Evolutionary conservation across 1,140 invertebrate species (phyloP).

Genomic region (Conopomorpha cramerella): DNA sequence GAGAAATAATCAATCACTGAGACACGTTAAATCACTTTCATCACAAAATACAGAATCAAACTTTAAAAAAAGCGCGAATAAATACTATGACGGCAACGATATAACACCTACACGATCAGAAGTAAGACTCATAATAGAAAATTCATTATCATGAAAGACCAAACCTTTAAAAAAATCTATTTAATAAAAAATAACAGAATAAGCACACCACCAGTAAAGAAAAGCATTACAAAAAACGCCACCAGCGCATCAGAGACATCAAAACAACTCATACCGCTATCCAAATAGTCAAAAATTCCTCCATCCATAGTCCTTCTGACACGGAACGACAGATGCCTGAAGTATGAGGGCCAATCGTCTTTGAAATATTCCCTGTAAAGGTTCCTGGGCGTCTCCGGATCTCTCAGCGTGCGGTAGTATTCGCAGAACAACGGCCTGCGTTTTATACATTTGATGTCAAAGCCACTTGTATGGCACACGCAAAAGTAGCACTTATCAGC

Average conservation of each 20-base stretch:
- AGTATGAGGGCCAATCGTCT: conserved; percentile 34
- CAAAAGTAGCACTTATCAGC: conserved; percentile 27
- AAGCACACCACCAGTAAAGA: conserved; percentile 3
- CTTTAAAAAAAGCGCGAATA: too few relatives aligned
- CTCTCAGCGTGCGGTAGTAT: conserved; percentile 20
- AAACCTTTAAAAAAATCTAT: too few relatives aligned
- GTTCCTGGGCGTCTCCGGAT: conserved; percentile 11
- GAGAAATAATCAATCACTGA: too few relatives aligned
- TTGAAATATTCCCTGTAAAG: conserved; percentile 19
- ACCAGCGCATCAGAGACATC: conserved; percentile 3
- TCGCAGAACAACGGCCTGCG: conserved; percentile 28
- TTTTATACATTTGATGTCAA: conserved; percentile 16
- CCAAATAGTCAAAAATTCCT: conserved; percentile 23
- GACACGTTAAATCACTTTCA: too few relatives aligned
- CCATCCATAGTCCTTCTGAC: conserved; percentile 38
- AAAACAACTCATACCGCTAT: conserved; percentile 22
- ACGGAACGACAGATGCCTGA: conserved; percentile 29
- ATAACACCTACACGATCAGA: too few relatives aligned
- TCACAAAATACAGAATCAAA: too few relatives aligned
- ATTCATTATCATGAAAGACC: too few relatives aligned
- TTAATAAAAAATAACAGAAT: conserved; percentile 3
- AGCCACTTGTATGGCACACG: conserved; percentile 22
- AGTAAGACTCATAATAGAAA: too few relatives aligned
- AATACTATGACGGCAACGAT: too few relatives aligned
- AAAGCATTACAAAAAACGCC: too few relatives aligned